A percentile compares a stretch with the other conserved stretches of the same genome.
Conservation (phyloP, 35 echinoderm and acorn worm genomes). For the Ophiothrix spiculata region DNA sequence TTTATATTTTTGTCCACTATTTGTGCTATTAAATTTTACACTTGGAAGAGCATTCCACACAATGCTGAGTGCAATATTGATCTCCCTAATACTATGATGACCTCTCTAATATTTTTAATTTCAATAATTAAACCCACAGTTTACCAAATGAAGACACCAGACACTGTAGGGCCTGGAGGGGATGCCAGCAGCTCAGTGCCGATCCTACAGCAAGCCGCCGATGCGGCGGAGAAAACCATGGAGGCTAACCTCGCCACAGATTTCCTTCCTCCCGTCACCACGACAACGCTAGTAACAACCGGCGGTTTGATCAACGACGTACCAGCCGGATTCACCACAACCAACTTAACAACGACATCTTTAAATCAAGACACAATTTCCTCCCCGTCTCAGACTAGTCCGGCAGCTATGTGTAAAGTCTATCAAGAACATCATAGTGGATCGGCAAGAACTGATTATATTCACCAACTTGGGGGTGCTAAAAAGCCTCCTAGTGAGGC, state of each 20-base stretch:
- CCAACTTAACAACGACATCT: not conserved
- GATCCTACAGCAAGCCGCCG: not conserved
- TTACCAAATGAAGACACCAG: not conserved
- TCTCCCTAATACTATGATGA: no score
- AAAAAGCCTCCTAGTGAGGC: conserved; percentile 5
- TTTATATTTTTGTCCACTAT: no score
- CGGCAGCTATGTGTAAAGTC: conserved; percentile 13
- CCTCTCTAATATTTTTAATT: no score
- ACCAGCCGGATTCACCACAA: conserved; percentile 6
- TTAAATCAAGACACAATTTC: not conserved
- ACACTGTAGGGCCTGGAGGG: not conserved
- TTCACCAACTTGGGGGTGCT: conserved; percentile 21
- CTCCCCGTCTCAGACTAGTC: not conserved
- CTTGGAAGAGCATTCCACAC: no score
- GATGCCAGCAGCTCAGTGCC: not conserved
- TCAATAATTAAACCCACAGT: no score
- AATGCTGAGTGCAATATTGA: no score
- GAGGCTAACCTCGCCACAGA: not conserved
- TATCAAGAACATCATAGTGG: conserved; percentile 66
- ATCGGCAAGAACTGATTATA: conserved; percentile 65
- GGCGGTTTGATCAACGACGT: conserved; percentile 18
- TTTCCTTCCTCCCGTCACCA: conserved; percentile 1
- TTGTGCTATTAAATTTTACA: no score
- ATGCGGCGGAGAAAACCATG: not conserved
- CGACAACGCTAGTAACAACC: not conserved